Percentiles rank a stretch among this genome's conserved stretches.
phyloP scores from a whole-genome alignment of 2,797 vertebrate genomes.

The Tamandua tetradactyla region DNA sequence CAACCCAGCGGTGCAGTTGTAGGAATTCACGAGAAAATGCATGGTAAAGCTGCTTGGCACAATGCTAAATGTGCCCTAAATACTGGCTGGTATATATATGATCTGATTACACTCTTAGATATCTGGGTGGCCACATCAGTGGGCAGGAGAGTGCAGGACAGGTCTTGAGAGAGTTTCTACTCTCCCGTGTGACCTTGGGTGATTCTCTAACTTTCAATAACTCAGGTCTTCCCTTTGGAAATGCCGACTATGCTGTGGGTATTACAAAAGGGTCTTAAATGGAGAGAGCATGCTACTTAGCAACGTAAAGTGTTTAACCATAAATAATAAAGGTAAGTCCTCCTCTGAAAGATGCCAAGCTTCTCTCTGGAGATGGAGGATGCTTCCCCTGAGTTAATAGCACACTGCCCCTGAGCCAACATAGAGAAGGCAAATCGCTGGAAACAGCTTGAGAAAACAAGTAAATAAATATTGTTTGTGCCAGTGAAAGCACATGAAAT shows the following conservation, averaged over 20 bases:
- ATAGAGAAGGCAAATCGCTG: conserved; percentile 48
- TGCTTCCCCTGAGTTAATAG: conserved; percentile 65
- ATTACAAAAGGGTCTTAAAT: conserved; percentile 14
- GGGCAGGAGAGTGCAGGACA: neutral
- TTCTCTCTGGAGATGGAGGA: conserved; percentile 52
- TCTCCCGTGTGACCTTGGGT: neutral
- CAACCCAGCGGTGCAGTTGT: neutral
- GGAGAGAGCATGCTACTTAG: conserved; percentile 21
- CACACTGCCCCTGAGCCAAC: conserved; percentile 61
- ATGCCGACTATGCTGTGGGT: conserved; percentile 15
- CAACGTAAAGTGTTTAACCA: conserved; percentile 49
- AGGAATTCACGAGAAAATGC: neutral
- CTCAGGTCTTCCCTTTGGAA: conserved; percentile 38
- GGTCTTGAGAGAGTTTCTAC: neutral
- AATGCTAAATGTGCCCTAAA: neutral
- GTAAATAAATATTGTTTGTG: conserved; percentile 62
- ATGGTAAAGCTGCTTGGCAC: neutral
- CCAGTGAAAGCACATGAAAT: conserved; percentile 67
- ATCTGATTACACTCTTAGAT: neutral
- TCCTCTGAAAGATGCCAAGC: conserved; percentile 8
- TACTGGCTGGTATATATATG: neutral
- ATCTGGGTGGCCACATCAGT: neutral
- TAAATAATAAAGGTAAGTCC: conserved; percentile 55
- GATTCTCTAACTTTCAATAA: conserved; percentile 43
- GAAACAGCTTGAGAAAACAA: conserved; percentile 76